Conservation (phyloP, 2,888 invertebrate species). For the Corythucha ciliata region DNA sequence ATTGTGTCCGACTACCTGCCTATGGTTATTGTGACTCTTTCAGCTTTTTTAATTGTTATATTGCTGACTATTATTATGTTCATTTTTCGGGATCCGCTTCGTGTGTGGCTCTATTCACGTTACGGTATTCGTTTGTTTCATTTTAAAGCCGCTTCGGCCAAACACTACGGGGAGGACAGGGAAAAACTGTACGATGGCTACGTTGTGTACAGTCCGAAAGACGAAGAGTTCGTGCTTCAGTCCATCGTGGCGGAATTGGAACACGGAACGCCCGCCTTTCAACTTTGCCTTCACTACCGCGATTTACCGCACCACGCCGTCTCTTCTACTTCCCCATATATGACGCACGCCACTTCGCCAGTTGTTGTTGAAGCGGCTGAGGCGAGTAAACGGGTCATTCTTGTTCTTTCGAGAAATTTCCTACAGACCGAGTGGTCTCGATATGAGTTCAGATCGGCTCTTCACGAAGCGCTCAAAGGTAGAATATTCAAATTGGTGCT, state of each 20-base stretch:
- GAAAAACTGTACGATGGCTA: constrained; percentile 80
- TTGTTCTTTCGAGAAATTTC: constrained; percentile 80
- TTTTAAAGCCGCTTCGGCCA: constrained; percentile 51
- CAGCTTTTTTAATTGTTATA: constrained; percentile 65
- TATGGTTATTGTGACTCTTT: constrained; percentile 68
- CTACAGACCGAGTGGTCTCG: constrained; percentile 89
- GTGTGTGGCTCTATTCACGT: constrained; percentile 78
- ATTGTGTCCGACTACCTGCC: constrained; percentile 76
- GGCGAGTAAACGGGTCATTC: constrained; percentile 74
- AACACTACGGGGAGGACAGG: constrained; percentile 55
- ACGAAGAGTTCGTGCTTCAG: constrained; percentile 80
- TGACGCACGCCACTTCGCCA: constrained; percentile 44
- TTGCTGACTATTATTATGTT: constrained; percentile 68
- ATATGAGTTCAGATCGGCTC: constrained; percentile 79
- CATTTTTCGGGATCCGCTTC: constrained; percentile 73
- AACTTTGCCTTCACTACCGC: constrained; percentile 80
- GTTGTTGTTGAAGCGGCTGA: constrained; percentile 80
- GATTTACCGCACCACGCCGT: constrained; percentile 49
- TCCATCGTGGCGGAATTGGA: constrained; percentile 76
- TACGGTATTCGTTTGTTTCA: constrained; percentile 72
- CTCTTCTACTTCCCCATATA: constrained; percentile 33
- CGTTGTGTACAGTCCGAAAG: constrained; percentile 84
- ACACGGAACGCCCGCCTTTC: constrained; percentile 62
- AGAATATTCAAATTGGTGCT: constrained; percentile 78
- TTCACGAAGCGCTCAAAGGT: constrained; percentile 79